Evolutionary conservation across 2,113 vertebrate genomes (phyloP).

Genomic region (Pao palembangensis): DNA sequence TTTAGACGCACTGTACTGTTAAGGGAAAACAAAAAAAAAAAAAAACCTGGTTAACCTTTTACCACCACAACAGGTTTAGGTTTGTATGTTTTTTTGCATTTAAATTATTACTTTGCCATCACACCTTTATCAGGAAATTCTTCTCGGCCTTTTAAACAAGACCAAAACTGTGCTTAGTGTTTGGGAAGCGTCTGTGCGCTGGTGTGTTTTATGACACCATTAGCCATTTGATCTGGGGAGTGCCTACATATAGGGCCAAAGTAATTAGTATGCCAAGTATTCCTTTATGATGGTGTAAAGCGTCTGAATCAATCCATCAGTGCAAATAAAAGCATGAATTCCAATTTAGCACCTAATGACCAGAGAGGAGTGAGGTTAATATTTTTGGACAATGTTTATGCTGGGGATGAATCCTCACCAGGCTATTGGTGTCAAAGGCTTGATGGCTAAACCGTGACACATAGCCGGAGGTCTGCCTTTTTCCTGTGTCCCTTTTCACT

Average conservation of each 20-base stretch:
- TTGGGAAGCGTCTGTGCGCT: slow-evolving; percentile 61
- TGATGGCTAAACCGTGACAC: slow-evolving; percentile 36
- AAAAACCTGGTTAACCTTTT: slow-evolving; percentile 20
- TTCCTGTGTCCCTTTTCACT: too few species aligned
- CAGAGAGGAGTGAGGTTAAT: slow-evolving; percentile 59
- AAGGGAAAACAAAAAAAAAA: not conserved
- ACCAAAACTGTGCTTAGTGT: slow-evolving; percentile 62
- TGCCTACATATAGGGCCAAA: slow-evolving; percentile 63
- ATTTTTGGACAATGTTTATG: slow-evolving; percentile 67
- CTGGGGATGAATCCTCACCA: slow-evolving; percentile 52
- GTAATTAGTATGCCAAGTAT: slow-evolving; percentile 75
- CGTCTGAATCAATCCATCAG: slow-evolving; percentile 58
- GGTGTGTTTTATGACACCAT: slow-evolving; percentile 75
- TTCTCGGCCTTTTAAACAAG: slow-evolving; percentile 70
- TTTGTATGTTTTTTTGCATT: slow-evolving; percentile 29
- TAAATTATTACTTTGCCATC: slow-evolving; percentile 39
- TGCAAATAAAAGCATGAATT: slow-evolving; percentile 68
- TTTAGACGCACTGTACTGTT: not conserved
- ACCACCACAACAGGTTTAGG: slow-evolving; percentile 42
- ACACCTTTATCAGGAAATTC: slow-evolving; percentile 59
- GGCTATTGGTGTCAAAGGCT: slow-evolving; percentile 46
- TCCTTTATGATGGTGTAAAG: slow-evolving; percentile 72
- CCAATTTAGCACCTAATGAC: slow-evolving; percentile 67
- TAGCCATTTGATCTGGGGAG: slow-evolving; percentile 69
- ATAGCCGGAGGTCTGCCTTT: too few species aligned